These are phyloP conservation scores for Mythimna ferrago DNA, from an alignment of 2,888 invertebrate species.

Conservation along the genomic window DNA sequence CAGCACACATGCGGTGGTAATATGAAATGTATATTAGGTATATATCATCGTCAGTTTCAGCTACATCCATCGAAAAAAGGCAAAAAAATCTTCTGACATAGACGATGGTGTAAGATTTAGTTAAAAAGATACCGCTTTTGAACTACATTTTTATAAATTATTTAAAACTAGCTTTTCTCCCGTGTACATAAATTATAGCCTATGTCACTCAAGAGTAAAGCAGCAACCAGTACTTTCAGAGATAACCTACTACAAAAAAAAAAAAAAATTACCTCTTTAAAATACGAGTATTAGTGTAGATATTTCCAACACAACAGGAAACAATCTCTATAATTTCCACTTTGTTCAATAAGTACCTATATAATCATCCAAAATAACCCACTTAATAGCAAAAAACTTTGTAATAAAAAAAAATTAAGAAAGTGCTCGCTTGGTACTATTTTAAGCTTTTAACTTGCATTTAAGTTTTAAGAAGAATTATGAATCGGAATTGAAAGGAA, in stretches of 20 bases:
- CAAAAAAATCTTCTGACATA: not conserved
- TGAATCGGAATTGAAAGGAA: conserved; percentile 81
- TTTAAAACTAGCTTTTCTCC: not conserved
- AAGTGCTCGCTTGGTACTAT: conserved; percentile 77
- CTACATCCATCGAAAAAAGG: not conserved
- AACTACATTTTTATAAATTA: not conserved
- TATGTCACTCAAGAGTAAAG: too few relatives aligned
- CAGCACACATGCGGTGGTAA: not conserved
- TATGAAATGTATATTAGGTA: not conserved
- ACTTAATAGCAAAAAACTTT: conserved; percentile 70
- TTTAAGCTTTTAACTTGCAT: conserved; percentile 85
- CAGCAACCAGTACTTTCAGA: too few relatives aligned
- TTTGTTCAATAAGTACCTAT: not conserved
- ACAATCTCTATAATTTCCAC: not conserved
- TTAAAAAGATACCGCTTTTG: not conserved
- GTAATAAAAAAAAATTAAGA: conserved; percentile 72
- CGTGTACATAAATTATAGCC: too few relatives aligned
- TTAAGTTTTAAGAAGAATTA: conserved; percentile 84
- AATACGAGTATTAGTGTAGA: too few relatives aligned
- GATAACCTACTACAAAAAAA: too few relatives aligned
- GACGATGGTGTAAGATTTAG: not conserved
- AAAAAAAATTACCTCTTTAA: too few relatives aligned
- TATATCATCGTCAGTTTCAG: not conserved
- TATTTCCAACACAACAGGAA: not conserved
- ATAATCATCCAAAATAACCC: conserved; percentile 55